Percentiles rank a stretch among this genome's conserved stretches.
Evolutionary conservation across 2,113 vertebrate species (phyloP).

Genomic region (Rhegmatorhina hoffmannsi): DNA sequence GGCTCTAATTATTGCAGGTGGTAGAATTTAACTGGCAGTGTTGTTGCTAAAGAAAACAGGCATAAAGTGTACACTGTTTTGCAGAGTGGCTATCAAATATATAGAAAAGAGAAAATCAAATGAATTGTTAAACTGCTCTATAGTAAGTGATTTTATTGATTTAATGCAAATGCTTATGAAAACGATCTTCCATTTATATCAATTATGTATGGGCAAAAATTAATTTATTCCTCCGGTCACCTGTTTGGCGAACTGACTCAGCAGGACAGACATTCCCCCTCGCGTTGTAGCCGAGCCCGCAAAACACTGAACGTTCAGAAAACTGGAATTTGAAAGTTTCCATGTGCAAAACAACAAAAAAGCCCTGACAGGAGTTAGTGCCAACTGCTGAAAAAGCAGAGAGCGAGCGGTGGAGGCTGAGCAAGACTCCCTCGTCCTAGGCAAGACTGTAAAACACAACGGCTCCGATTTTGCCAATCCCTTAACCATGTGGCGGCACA

Average conservation of each 20-base stretch:
- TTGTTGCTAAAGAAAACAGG: conserved; percentile 50
- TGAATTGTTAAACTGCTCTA: conserved; percentile 67
- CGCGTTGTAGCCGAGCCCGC: background rate
- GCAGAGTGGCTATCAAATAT: conserved; percentile 47
- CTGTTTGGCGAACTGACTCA: conserved; percentile 63
- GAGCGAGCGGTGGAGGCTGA: conserved; percentile 45
- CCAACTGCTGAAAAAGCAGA: conserved; percentile 60
- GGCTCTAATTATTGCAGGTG: conserved; percentile 65
- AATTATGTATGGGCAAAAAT: conserved; percentile 71
- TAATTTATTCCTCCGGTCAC: conserved; percentile 72
- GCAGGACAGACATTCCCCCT: conserved; percentile 36
- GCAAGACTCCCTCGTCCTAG: conserved; percentile 31
- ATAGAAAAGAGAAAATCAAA: conserved; percentile 68
- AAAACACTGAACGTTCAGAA: background rate
- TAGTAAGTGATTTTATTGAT: conserved; percentile 74
- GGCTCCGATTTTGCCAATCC: conserved; percentile 63
- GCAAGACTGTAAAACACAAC: conserved; percentile 67
- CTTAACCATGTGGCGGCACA: conserved; percentile 50
- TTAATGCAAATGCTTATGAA: conserved; percentile 72
- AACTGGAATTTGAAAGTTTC: conserved; percentile 24
- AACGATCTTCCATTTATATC: conserved; percentile 69
- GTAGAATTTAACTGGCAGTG: conserved; percentile 59
- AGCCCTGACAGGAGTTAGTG: conserved; percentile 53
- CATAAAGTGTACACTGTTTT: conserved; percentile 56
- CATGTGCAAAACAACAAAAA: conserved; percentile 59